Conservation (phyloP, 1,140 invertebrate genomes). For the Araneus ventricosus region DNA sequence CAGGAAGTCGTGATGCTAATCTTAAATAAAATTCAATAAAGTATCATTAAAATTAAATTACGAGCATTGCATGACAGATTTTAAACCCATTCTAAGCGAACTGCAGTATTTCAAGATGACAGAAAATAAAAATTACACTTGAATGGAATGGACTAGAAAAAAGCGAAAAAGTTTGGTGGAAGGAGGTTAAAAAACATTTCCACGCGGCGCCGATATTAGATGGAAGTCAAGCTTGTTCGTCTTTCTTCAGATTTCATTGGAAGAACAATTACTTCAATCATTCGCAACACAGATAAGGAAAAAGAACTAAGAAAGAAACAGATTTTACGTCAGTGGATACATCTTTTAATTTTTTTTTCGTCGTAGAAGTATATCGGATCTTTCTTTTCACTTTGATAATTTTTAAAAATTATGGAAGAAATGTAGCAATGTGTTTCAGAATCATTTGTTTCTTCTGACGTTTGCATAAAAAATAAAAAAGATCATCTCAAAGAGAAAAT, state of each 20-base stretch:
- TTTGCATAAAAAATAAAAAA: constrained; percentile 18
- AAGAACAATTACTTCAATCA: constrained; percentile 30
- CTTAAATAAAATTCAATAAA: constrained; percentile 31
- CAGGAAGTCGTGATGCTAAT: background rate
- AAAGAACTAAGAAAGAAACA: background rate
- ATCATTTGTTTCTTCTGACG: constrained; percentile 1
- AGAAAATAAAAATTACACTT: constrained; percentile 19
- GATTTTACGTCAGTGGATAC: background rate
- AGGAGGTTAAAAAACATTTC: background rate
- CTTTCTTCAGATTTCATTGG: constrained; percentile 26
- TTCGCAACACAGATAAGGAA: background rate
- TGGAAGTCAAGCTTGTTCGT: background rate
- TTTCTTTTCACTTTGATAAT: constrained; percentile 27
- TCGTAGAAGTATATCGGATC: background rate
- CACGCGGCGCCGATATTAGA: background rate
- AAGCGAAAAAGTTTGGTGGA: background rate
- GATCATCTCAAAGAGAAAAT: background rate
- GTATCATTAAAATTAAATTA: constrained; percentile 35
- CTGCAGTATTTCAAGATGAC: constrained; percentile 1
- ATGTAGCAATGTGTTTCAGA: background rate
- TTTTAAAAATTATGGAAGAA: constrained; percentile 11
- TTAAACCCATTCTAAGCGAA: background rate
- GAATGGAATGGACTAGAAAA: background rate
- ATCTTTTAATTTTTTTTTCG: background rate
- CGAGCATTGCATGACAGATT: constrained; percentile 2